Conservation (phyloP, 2,797 vertebrate species). For the Pantherophis vulpinus region DNA sequence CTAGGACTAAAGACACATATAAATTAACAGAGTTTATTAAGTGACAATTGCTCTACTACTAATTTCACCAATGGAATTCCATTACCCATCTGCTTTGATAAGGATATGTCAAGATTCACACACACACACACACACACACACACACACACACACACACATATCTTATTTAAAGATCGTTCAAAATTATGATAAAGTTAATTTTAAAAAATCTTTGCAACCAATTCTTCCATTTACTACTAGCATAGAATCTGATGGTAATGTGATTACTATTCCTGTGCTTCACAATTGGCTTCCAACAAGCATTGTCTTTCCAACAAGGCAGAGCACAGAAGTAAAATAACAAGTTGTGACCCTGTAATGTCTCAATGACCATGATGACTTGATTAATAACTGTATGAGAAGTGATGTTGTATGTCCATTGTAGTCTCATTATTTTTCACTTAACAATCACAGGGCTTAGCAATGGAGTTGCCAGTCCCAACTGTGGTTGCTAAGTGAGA, state of each 20-base stretch:
- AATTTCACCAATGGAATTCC: too few relatives aligned
- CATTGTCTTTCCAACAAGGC: background rate
- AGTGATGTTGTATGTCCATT: background rate
- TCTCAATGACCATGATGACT: background rate
- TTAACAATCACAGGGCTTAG: background rate
- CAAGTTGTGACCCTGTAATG: background rate
- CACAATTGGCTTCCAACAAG: background rate
- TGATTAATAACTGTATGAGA: background rate
- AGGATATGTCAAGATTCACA: too few relatives aligned
- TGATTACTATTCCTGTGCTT: background rate
- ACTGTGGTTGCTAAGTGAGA: background rate
- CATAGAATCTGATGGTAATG: background rate
- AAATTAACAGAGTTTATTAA: background rate
- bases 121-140: too few relatives aligned
- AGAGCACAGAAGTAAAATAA: background rate
- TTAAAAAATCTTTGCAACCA: background rate
- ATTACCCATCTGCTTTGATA: too few relatives aligned
- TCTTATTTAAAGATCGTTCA: background rate
- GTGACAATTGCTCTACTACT: too few relatives aligned
- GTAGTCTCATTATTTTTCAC: background rate
- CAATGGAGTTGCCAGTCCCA: background rate
- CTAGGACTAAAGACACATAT: background rate
- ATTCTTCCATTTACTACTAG: background rate
- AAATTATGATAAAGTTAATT: background rate
- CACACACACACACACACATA: too few relatives aligned